These are phyloP conservation scores for Micronisus gabar DNA, from an alignment of 2,113 vertebrate species.

Conservation along the genomic window DNA sequence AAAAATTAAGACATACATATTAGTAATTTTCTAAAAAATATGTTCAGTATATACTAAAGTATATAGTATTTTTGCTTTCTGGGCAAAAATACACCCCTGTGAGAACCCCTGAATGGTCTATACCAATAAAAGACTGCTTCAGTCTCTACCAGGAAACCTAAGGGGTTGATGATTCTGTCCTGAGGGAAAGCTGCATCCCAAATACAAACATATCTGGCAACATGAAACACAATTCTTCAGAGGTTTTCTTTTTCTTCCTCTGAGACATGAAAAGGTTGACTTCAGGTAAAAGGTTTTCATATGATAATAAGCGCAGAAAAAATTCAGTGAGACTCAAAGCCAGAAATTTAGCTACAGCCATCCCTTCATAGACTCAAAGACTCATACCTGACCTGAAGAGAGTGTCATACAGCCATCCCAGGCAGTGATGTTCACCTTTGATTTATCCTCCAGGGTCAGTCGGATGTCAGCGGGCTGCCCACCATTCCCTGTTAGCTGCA, in stretches of 20 bases:
- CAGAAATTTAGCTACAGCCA: not conserved
- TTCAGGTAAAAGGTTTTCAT: not conserved
- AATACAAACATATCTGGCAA: not conserved
- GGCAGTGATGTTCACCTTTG: slow-evolving; percentile 40
- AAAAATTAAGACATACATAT: not conserved
- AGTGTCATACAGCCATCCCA: slow-evolving; percentile 75
- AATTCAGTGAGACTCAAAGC: not conserved
- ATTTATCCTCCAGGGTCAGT: slow-evolving; percentile 71
- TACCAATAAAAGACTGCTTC: not conserved
- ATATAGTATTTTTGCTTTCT: not conserved
- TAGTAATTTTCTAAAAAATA: not conserved
- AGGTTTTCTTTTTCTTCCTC: not conserved
- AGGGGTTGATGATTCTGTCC: not conserved
- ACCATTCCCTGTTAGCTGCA: slow-evolving; percentile 72
- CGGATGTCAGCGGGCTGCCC: slow-evolving; percentile 68
- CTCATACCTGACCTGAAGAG: slow-evolving; percentile 74
- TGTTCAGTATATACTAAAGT: not conserved
- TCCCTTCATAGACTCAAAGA: not conserved
- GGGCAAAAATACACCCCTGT: not conserved
- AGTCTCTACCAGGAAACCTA: not conserved
- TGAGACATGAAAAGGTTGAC: not conserved
- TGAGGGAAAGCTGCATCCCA: not conserved
- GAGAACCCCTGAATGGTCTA: not conserved
- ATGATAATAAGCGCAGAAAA: not conserved
- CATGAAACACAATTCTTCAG: not conserved